Evolutionary conservation across 2,113 vertebrate species (phyloP).

Genomic region (Bothrops jararaca): DNA sequence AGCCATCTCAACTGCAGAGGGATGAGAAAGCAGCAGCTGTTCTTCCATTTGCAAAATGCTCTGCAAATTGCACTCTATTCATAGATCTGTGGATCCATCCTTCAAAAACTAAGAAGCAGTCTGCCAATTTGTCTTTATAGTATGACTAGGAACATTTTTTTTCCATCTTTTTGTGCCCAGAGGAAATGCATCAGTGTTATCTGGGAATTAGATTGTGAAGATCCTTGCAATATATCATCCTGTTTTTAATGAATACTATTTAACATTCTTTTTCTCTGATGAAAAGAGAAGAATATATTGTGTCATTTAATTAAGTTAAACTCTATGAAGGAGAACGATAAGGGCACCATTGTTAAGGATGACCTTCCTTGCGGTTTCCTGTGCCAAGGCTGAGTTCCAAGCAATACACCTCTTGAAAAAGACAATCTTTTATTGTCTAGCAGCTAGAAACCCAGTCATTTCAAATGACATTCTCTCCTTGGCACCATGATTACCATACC

Average conservation of each 20-base stretch:
- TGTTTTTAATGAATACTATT: conserved; percentile 9
- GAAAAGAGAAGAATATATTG: conserved; percentile 15
- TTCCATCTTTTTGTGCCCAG: not conserved
- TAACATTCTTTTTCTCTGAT: not conserved
- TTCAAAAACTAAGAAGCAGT: not conserved
- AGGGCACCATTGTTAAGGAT: conserved; percentile 30
- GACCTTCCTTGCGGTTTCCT: conserved; percentile 27
- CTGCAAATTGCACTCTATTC: not conserved
- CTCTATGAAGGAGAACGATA: conserved; percentile 32
- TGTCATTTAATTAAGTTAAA: conserved; percentile 47
- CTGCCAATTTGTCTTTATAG: not conserved
- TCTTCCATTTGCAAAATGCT: not conserved
- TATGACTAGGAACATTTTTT: not conserved
- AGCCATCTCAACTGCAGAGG: not conserved
- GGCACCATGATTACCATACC: conserved; percentile 36
- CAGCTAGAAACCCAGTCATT: conserved; percentile 46
- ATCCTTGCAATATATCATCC: not conserved
- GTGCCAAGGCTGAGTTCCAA: conserved; percentile 31
- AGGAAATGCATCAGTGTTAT: not conserved
- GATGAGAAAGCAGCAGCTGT: not conserved
- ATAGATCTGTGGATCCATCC: not conserved
- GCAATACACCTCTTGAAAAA: conserved; percentile 36
- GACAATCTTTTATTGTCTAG: conserved; percentile 26
- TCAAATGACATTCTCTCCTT: conserved; percentile 32
- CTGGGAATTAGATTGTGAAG: not conserved